Evolutionary conservation across 64 coral and sea anemone genomes (phyloP), one percentile per base, ranked within the genome.

Genomic region (Orbicella faveolata): DNA sequence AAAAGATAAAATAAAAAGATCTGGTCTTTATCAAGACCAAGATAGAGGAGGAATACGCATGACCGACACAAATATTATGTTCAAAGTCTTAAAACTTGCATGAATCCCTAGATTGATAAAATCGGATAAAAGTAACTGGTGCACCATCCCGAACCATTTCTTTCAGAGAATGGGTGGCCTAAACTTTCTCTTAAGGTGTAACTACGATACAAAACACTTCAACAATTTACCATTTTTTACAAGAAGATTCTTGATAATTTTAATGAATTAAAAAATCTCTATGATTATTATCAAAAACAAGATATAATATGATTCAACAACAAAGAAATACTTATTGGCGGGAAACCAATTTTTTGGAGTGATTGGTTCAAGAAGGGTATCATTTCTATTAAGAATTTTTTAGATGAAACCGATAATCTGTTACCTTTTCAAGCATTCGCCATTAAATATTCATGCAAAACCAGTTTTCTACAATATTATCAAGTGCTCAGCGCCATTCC

Each of bases 1-100:
- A 23, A 78, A 78, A 21, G 48, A 78, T 52, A 78, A 78, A 52
- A 78, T 78, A 52, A 78, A 78, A 78, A 51, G 48, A 51, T 21
- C n/a, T n/a, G 44, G 75, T 10, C 37, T 55, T 20, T 78, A 78
- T 21, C 48, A 78, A 52, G 75, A 78, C 6, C 17, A 4, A 21
- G 37, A 51, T 0, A 78, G 3, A 19, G 75, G 48, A 23, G 75
- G 75, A 23, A 51, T 54, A 23, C 48, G 75, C 15, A 78, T 78
- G 75, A 52, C 44, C 18, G 75, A 78, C 9, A 52, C 21, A 2
- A 23, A 48, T 21, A 18, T 78, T 52, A n/a, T 52, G 44, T 21
- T 55, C 2, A 55, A 78, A 52, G 14, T 41, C 19, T 21, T 78
- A 1, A 78, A 52, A 54, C 75, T 54, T n/a, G 75, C 75, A 0